Evolutionary conservation across 2,888 invertebrate species (phyloP).

Genomic region (Erannis defoliaria): DNA sequence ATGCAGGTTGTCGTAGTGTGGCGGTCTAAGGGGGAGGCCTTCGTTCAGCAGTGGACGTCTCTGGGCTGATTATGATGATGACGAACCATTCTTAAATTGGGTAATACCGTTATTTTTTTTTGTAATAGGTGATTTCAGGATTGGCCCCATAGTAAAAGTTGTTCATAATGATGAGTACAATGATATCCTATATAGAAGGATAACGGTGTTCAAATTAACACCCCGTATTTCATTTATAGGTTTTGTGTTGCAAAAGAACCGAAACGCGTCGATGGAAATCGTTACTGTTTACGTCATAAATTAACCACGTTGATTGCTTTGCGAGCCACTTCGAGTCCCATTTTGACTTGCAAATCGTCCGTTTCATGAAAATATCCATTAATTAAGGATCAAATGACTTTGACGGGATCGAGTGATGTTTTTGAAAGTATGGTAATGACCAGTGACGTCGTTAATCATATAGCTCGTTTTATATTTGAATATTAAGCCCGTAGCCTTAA

Average conservation of each 20-base stretch:
- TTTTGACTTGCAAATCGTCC: slow-evolving; percentile 47
- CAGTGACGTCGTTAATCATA: slow-evolving; percentile 34
- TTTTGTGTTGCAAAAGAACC: slow-evolving; percentile 53
- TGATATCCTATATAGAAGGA: too few species aligned
- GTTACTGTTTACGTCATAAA: slow-evolving; percentile 61
- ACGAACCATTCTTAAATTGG: too few species aligned
- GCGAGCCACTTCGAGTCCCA: slow-evolving; percentile 47
- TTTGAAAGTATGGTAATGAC: slow-evolving; percentile 37
- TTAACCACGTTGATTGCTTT: slow-evolving; percentile 58
- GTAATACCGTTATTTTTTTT: too few species aligned
- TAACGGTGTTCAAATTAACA: too few species aligned
- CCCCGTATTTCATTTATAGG: too few species aligned
- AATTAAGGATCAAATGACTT: slow-evolving; percentile 47
- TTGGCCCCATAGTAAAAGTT: too few species aligned
- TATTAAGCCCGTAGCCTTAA: slow-evolving; percentile 13
- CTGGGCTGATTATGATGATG: too few species aligned
- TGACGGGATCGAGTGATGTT: slow-evolving; percentile 40
- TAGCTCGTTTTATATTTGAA: slow-evolving; percentile 15
- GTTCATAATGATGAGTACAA: too few species aligned
- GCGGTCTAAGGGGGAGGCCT: too few species aligned
- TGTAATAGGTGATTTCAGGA: slow-evolving; percentile 45
- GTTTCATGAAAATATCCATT: slow-evolving; percentile 50
- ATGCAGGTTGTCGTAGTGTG: too few species aligned
- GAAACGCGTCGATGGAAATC: slow-evolving; percentile 46
- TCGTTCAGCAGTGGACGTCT: too few species aligned